Percentiles rank a stretch among this genome's conserved stretches.
Evolutionary conservation across 2,113 vertebrate species (phyloP).

Genomic region (Zosterops lateralis): DNA sequence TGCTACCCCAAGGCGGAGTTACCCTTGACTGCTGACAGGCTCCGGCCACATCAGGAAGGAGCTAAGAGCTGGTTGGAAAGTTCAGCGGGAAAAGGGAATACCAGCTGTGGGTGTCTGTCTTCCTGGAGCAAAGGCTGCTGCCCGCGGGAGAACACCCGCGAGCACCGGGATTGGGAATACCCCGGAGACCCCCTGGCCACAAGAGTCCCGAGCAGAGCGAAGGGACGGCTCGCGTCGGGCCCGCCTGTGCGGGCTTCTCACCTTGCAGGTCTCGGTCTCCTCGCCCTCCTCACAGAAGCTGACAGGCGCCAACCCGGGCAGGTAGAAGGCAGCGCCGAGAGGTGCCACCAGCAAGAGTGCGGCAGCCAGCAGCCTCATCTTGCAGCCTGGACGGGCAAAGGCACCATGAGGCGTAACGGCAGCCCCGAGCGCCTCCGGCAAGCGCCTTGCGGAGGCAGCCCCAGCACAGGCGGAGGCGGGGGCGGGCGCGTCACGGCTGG

Average conservation of each 20-base stretch:
- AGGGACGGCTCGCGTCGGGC: background rate
- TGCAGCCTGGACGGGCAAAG: background rate
- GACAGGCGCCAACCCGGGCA: constrained; percentile 86
- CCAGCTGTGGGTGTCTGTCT: no score
- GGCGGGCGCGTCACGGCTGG: background rate
- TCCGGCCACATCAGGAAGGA: background rate
- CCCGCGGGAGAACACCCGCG: background rate
- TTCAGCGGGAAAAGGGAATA: background rate
- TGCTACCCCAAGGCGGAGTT: background rate
- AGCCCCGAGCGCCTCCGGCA: background rate
- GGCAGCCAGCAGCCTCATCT: constrained; percentile 23
- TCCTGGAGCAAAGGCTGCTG: background rate
- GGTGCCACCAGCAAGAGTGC: background rate
- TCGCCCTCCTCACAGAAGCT: constrained; percentile 78
- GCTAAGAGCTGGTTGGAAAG: background rate
- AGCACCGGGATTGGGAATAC: no score
- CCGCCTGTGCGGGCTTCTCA: constrained; percentile 55
- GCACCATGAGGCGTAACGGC: background rate
- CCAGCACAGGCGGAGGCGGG: background rate
- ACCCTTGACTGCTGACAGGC: background rate
- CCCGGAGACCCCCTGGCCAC: no score
- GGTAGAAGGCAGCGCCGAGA: constrained; percentile 72
- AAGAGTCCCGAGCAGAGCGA: no score
- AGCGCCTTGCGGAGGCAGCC: background rate
- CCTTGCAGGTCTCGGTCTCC: constrained; percentile 74